Conservation (phyloP, 2,797 vertebrate species). For the Decapterus maruadsi region DNA sequence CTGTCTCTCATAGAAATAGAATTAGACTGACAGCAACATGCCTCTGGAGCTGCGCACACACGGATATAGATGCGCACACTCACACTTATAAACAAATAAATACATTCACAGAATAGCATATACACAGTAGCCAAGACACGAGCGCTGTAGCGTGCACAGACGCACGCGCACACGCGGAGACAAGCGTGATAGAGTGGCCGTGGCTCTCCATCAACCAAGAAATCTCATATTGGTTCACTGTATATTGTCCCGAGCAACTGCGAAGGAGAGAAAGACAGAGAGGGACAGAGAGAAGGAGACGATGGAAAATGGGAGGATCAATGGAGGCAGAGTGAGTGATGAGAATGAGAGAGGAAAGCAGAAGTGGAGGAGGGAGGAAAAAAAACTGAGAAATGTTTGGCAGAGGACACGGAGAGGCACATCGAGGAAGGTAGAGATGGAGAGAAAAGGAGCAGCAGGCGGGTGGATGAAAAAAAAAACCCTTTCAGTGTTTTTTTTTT, state of each 20-base stretch:
- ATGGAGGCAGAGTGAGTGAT: slow-evolving; percentile 46
- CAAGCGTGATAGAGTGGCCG: slow-evolving; percentile 44
- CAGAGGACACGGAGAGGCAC: slow-evolving; percentile 15
- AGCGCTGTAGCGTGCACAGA: background rate
- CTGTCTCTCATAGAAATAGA: slow-evolving; percentile 59
- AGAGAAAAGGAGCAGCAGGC: slow-evolving; percentile 43
- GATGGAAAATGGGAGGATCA: slow-evolving; percentile 48
- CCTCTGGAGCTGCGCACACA: slow-evolving; percentile 34
- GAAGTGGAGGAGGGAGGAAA: background rate
- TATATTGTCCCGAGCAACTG: slow-evolving; percentile 43
- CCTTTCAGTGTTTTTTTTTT: slow-evolving; percentile 29
- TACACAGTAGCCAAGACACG: background rate
- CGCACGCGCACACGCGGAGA: background rate
- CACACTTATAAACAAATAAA: slow-evolving; percentile 37
- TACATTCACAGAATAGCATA: slow-evolving; percentile 18
- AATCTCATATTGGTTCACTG: slow-evolving; percentile 58
- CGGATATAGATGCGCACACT: slow-evolving; percentile 24
- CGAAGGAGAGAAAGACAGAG: slow-evolving; percentile 24
- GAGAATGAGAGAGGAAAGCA: slow-evolving; percentile 22
- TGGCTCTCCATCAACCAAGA: slow-evolving; percentile 58
- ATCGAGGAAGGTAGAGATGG: slow-evolving; percentile 18
- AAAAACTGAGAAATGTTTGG: slow-evolving; percentile 6
- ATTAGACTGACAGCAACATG: slow-evolving; percentile 60
- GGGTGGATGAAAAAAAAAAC: slow-evolving; percentile 45
- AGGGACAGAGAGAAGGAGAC: slow-evolving; percentile 22